Percentiles rank a stretch among this genome's conserved stretches.
These are phyloP conservation scores for Prinia subflava DNA, from an alignment of 2,113 vertebrate genomes.

Conservation along the genomic window DNA sequence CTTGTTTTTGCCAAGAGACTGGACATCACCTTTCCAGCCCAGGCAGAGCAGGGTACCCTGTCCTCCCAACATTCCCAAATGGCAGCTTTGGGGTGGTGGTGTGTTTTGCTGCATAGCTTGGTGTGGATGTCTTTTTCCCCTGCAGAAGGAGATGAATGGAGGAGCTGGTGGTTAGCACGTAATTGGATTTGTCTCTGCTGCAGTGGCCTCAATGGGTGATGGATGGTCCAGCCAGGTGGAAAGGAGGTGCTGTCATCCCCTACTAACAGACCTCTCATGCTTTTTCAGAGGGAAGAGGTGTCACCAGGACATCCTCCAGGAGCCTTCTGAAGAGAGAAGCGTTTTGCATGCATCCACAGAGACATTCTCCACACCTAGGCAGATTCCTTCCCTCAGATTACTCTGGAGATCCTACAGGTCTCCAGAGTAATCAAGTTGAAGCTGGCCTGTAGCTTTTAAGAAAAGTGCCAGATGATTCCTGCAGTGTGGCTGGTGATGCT, in stretches of 20 bases:
- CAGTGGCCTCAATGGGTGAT: not conserved
- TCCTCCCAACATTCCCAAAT: not conserved
- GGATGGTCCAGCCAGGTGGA: not conserved
- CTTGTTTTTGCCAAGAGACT: not conserved
- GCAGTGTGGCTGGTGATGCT: not conserved
- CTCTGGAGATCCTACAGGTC: not conserved
- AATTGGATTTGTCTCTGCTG: not conserved
- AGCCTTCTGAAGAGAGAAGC: not conserved
- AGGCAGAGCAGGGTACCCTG: not conserved
- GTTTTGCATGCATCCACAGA: not conserved
- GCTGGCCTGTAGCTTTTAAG: not conserved
- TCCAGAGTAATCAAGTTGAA: not conserved
- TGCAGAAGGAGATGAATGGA: not conserved
- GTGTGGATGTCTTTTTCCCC: not conserved
- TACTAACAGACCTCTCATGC: rapidly evolving
- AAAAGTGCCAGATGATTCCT: not conserved
- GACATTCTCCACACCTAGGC: not conserved
- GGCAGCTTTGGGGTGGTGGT: not conserved
- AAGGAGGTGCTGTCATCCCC: not conserved
- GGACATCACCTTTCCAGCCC: not conserved
- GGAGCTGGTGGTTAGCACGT: not conserved
- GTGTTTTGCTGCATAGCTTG: not conserved
- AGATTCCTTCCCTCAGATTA: not conserved
- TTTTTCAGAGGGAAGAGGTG: not conserved
- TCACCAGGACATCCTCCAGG: not conserved